Base-by-base conservation (phyloP, 2,113 vertebrate genomes). In the Festucalex cinctus region DNA sequence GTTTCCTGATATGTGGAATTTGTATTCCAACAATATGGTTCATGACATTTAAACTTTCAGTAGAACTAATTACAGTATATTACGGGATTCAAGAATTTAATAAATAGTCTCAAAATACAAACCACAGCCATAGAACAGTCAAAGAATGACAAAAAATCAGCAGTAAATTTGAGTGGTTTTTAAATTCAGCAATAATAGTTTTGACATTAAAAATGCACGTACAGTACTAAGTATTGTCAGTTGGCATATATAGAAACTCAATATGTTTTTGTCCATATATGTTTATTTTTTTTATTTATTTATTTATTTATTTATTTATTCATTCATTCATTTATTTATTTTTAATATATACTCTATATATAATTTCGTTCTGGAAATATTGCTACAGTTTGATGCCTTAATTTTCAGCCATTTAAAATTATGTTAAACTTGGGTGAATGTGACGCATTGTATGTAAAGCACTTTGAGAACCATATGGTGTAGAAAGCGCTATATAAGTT, bases 211-310 rank as follows among this genome's bases (percentile, higher is more conserved):
- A n/a, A n/a, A n/a, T n/a, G n/a, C n/a, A n/a, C n/a, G n/a, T n/a
- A n/a, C 8, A 24, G 51, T 53, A 71, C 63, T 62, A 44, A 60
- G 74, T 70, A 76, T 75, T 70, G n/a, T 58, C 26, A 65, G 20
- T 46, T 46, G 44, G 46, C 16, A 51, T 66, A 22, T 26, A 61
- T 22, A 65, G 62, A 79, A 76, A 77, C 68, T 77, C 36, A 67
- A 64, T 64, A 69, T 10, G 41, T 64, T 39, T 43, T 46, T 46
- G 14, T 5, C 17, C 17, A 5, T 16, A 1, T 44, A 19, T 19
- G 17, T 2, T 46, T 16, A 46, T 46, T 32, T 3, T 49, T 20
- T 49, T 1, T n/a, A 6, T 49, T 49, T 49, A 2, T 49, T 49
- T 49, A 1, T 49, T n/a, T n/a, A n/a, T n/a, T n/a, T n/a, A n/a